A percentile compares a stretch with the other conserved stretches of the same genome.
Evolutionary conservation across 2,888 invertebrate genomes (phyloP).

Genomic region (Synergus itoensis): DNA sequence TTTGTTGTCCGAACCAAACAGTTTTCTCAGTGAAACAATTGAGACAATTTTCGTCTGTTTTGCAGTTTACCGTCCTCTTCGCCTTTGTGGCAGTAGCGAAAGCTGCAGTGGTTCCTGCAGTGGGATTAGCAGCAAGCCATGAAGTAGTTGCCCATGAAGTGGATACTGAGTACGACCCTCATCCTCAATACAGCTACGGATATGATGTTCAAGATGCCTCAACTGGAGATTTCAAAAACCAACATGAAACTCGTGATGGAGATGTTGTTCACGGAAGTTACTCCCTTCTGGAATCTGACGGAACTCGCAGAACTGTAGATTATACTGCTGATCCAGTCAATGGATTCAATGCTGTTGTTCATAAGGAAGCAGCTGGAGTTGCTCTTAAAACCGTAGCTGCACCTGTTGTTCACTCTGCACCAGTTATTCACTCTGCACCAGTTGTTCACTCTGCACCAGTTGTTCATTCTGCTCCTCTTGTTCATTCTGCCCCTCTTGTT

Average conservation of each 20-base stretch:
- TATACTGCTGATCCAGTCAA: constrained; percentile 61
- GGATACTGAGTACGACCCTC: constrained; percentile 60
- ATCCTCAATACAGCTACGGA: constrained; percentile 65
- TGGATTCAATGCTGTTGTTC: constrained; percentile 63
- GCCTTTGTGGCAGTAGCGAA: constrained; percentile 37
- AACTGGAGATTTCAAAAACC: constrained; percentile 61
- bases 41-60: neutral
- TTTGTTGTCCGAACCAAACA: too few species aligned
- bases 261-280: constrained; percentile 62
- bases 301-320: constrained; percentile 58
- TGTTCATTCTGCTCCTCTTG: constrained; percentile 38
- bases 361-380: constrained; percentile 60
- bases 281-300: constrained; percentile 60
- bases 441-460: constrained; percentile 17
- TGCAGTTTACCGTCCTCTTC: constrained; percentile 37
- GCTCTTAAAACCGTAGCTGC: constrained; percentile 68
- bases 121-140: constrained; percentile 77
- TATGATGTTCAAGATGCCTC: constrained; percentile 61
- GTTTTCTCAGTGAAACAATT: too few species aligned
- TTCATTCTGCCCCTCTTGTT: constrained; percentile 58
- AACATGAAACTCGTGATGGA: constrained; percentile 62
- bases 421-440: constrained; percentile 76
- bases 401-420: constrained; percentile 73
- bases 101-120: constrained; percentile 8
- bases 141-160: constrained; percentile 56